Conservation (phyloP, 2,113 vertebrate genomes). For the Argyrosomus japonicus region DNA sequence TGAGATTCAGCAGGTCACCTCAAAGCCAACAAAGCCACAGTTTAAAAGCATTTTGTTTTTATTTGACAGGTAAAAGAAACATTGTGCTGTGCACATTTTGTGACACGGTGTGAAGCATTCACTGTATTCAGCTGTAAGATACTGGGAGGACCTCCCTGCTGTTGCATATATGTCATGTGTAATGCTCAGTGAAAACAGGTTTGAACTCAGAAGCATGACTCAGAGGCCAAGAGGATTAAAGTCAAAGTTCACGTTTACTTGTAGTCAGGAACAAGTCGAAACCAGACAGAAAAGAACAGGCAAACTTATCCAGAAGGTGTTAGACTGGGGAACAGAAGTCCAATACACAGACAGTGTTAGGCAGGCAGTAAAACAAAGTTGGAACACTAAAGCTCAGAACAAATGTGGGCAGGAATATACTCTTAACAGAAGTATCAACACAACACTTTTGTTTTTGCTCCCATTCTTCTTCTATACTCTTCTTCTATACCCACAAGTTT, state of each 20-base stretch:
- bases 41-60: neutral
- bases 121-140: neutral
- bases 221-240: neutral
- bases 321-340: neutral
- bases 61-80: neutral
- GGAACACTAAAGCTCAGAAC: no score
- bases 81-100: neutral
- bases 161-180: neutral
- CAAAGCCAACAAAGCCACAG: neutral
- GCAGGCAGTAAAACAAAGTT: no score
- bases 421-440: no score
- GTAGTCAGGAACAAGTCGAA: neutral
- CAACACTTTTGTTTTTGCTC: no score
- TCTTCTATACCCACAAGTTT: no score
- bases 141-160: neutral
- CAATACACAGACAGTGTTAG: neutral
- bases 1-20: constrained; percentile 55
- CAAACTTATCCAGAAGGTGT: neutral
- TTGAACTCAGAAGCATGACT: neutral
- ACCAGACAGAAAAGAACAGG: neutral
- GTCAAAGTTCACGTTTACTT: neutral
- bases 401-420: no score
- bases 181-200: neutral
- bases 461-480: no score
- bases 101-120: neutral